These are phyloP conservation scores for Microtus oregoni DNA, from an alignment of 2,113 vertebrate genomes.

Conservation along the genomic window DNA sequence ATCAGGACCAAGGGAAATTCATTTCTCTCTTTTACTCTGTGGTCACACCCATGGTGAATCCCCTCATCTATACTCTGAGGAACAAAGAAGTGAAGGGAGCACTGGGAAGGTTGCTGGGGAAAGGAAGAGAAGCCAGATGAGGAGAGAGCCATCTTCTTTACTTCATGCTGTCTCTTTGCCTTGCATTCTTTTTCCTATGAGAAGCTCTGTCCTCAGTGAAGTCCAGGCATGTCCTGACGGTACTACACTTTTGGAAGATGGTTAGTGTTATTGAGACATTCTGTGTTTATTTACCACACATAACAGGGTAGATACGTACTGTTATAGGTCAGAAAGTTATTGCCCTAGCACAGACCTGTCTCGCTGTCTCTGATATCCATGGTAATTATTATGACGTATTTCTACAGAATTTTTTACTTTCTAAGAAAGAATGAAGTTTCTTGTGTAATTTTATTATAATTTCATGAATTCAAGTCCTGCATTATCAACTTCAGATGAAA, in stretches of 20 bases:
- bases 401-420: background rate
- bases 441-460: background rate
- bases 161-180: background rate
- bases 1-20: constrained; percentile 75
- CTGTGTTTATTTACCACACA: background rate
- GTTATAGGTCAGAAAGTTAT: background rate
- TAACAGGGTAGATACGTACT: background rate
- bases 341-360: background rate
- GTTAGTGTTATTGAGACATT: background rate
- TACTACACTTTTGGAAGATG: background rate
- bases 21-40: constrained; percentile 78
- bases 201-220: background rate
- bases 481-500: background rate
- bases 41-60: constrained; percentile 79
- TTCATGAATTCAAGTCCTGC: background rate
- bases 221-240: background rate
- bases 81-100: constrained; percentile 81
- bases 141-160: background rate
- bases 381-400: background rate
- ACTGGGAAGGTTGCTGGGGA: constrained; percentile 59
- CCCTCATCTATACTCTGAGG: constrained; percentile 79
- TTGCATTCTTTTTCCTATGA: background rate
- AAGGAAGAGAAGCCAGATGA: constrained; percentile 44
- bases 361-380: background rate
- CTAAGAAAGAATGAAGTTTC: background rate